Percentiles rank a stretch among this genome's conserved stretches.
Conservation (phyloP, 2,888 invertebrate species). For the Trypoxylon attenuatum region DNA sequence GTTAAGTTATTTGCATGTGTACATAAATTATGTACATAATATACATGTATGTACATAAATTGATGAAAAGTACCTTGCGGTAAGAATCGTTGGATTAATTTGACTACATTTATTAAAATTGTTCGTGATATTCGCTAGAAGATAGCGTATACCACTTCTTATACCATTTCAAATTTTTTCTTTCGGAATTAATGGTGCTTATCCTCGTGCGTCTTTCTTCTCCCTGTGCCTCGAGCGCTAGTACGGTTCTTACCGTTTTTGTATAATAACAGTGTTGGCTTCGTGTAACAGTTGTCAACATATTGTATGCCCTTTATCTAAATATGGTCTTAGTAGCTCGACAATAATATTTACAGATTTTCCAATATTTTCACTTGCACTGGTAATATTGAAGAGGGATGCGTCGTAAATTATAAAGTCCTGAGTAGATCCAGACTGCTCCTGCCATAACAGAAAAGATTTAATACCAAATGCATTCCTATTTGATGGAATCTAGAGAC, state of each 20-base stretch:
- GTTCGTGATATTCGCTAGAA: no score
- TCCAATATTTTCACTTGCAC: not conserved
- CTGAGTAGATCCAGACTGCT: not conserved
- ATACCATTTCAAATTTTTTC: slow-evolving; percentile 52
- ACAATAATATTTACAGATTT: slow-evolving; percentile 1
- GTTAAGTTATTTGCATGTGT: no score
- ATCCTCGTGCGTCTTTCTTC: slow-evolving; percentile 53
- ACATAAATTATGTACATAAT: no score
- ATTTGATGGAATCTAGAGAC: no score
- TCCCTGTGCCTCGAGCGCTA: not conserved
- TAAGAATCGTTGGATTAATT: no score
- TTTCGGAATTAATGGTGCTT: slow-evolving; percentile 38
- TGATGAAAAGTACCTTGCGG: no score
- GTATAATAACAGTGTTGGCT: not conserved
- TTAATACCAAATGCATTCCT: not conserved
- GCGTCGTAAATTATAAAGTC: slow-evolving; percentile 3
- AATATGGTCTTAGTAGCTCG: slow-evolving; percentile 8
- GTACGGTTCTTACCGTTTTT: slow-evolving; percentile 1
- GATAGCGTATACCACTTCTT: no score
- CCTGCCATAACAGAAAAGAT: slow-evolving; percentile 1
- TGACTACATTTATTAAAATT: no score
- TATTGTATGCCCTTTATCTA: slow-evolving; percentile 7
- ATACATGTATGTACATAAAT: no score
- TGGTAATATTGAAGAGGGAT: not conserved
- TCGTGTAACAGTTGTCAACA: slow-evolving; percentile 1